Base-by-base conservation (phyloP, 2,888 invertebrate species). In the Pachliopta kotzebuea region DNA sequence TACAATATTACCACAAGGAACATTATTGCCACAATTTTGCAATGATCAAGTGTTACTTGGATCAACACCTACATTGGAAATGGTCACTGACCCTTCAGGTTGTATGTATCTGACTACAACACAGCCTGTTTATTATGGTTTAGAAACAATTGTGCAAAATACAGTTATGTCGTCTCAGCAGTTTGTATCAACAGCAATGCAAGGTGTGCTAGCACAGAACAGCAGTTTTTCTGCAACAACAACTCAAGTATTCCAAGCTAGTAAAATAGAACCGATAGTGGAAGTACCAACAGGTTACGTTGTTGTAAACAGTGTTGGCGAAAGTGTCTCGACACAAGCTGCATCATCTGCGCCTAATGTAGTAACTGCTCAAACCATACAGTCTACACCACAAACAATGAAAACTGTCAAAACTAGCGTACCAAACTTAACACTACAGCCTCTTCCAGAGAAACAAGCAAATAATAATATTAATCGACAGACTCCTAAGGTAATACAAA, bases 101-200 rank as follows among this genome's bases (percentile, higher is more conserved):
- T 92, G 92, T 69, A 93, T 94, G 85, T 92, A 94, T 75, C 79
- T 94, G 63, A 90, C 93, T 54, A 91, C 94, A 2, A 94, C 94
- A 20, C 96, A 96, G 73, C 96, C 96, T 6, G 94, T 96, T 74
- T 96, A 96, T 75, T 96, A 96, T 74, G 96, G 96, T 0, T 90
- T 96, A 69, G 96, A 97, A 86, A 96, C 96, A 0, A 96, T 96
- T 62, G 96, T 97, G 3, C 96, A 96, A 82, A 97, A 96, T 76
- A 96, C 96, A 6, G 96, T 96, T 0, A 96, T 96, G 96, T 96
- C 96, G n/a, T 96, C 96, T 24, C 96, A 96, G 78, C 96, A 96
- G 77, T 96, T 96, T 78, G 94, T 96, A 20, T 95, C 96, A 4
- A 95, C 96, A 1, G 94, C 96, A 7, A 95, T 96, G 91, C 96